These are phyloP conservation scores for Brachyhypopomus occidentalis DNA, from an alignment of 2,113 vertebrate species.

Conservation along the genomic window DNA sequence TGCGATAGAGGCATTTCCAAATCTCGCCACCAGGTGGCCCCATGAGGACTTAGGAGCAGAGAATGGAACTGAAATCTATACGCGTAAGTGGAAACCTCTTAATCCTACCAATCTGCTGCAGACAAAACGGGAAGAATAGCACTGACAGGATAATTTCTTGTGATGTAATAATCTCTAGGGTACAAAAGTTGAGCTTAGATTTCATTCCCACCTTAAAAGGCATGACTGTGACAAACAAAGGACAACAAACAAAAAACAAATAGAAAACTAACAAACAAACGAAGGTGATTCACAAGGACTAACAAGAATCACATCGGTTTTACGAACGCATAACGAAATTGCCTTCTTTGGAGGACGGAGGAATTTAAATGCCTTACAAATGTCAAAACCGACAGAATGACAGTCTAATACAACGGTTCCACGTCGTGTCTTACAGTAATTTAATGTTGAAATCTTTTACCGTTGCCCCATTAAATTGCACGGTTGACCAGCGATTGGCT, in stretches of 20 bases:
- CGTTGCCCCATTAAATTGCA: not conserved
- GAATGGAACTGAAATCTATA: not conserved
- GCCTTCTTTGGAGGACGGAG: not conserved
- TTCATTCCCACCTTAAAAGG: not conserved
- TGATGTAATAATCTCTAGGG: conserved; percentile 1
- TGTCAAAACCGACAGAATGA: not conserved
- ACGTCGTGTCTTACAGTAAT: not conserved
- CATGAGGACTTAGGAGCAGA: not conserved
- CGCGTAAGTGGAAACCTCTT: not conserved
- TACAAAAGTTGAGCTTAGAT: not conserved
- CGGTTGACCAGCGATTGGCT: no score
- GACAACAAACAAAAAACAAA: no score
- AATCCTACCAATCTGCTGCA: not conserved
- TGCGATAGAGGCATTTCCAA: not conserved
- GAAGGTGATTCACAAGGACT: no score
- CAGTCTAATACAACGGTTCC: not conserved
- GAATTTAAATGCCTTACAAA: not conserved
- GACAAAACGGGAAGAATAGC: conserved; percentile 9
- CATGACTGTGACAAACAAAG: no score
- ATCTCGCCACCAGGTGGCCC: not conserved
- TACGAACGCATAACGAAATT: no score
- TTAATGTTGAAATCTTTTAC: not conserved
- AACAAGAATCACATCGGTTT: no score
- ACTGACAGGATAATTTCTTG: not conserved
- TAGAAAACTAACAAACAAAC: not conserved